phyloP scores from a whole-genome alignment of 92 coral and sea anemone species.

The Zoanthus solanderi region DNA sequence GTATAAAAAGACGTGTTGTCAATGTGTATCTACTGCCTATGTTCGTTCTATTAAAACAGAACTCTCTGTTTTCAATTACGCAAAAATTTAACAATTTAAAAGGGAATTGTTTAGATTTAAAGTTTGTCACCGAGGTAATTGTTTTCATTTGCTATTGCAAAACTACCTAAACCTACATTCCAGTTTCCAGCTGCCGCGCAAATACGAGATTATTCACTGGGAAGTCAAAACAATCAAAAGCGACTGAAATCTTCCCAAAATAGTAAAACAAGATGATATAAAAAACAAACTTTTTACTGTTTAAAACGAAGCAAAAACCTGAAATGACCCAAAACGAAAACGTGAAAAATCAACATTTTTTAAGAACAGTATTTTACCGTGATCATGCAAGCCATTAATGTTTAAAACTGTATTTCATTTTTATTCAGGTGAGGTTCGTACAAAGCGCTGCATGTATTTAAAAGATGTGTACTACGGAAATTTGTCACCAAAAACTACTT shows the following conservation, averaged over 20 bases:
- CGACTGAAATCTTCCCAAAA: neutral
- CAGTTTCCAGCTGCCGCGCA: conserved; percentile 1
- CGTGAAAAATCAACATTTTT: no score
- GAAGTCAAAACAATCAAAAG: neutral
- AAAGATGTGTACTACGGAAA: neutral
- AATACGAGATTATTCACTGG: neutral
- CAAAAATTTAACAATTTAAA: no score
- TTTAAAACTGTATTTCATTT: neutral
- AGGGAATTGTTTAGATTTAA: no score
- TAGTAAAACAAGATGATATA: neutral
- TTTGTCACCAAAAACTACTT: neutral
- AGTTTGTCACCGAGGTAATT: no score
- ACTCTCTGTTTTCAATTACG: neutral
- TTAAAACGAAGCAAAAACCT: neutral
- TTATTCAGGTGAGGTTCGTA: neutral
- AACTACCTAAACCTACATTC: neutral
- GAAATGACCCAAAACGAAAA: no score
- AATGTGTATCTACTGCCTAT: neutral
- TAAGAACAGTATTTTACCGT: no score
- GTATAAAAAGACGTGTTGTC: no score
- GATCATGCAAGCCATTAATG: neutral
- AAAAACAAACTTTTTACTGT: neutral
- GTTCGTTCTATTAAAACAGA: no score
- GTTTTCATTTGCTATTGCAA: neutral
- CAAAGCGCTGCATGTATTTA: neutral